Conservation (phyloP, 2,113 vertebrate genomes). For the Amblyopsis rosae region DNA sequence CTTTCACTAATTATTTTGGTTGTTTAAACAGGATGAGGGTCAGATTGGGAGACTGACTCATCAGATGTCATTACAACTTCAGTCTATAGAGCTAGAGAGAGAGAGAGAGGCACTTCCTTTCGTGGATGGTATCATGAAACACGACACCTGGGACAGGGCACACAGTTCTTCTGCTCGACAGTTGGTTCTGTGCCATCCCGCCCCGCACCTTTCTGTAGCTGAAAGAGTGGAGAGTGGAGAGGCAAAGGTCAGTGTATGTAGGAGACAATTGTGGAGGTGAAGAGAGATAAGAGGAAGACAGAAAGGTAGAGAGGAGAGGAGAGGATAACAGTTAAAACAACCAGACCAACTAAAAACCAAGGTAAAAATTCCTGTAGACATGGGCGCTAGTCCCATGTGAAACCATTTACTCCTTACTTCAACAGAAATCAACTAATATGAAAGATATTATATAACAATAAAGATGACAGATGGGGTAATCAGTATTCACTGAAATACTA, state of each 20-base stretch:
- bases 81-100: background rate
- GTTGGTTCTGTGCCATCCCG: slow-evolving; percentile 30
- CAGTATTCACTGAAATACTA: slow-evolving; percentile 31
- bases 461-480: slow-evolving; percentile 39
- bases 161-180: slow-evolving; percentile 14
- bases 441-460: slow-evolving; percentile 21
- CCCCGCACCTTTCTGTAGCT: slow-evolving; percentile 44
- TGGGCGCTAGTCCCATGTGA: background rate
- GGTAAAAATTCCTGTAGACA: background rate
- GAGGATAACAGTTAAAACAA: background rate
- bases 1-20: background rate
- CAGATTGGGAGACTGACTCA: background rate
- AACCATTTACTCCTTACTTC: slow-evolving; percentile 13
- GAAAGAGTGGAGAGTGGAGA: slow-evolving; percentile 31
- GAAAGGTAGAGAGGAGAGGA: background rate
- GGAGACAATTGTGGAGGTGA: background rate
- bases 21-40: background rate
- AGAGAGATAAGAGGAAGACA: slow-evolving; percentile 5
- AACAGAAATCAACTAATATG: slow-evolving; percentile 23
- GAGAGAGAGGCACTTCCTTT: slow-evolving; percentile 67
- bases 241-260: background rate
- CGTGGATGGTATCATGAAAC: slow-evolving; percentile 64
- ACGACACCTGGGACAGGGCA: slow-evolving; percentile 73
- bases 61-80: background rate
- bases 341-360: background rate